Evolutionary conservation across 2,113 vertebrate species (phyloP).

Genomic region (Corythornis vintsioides): DNA sequence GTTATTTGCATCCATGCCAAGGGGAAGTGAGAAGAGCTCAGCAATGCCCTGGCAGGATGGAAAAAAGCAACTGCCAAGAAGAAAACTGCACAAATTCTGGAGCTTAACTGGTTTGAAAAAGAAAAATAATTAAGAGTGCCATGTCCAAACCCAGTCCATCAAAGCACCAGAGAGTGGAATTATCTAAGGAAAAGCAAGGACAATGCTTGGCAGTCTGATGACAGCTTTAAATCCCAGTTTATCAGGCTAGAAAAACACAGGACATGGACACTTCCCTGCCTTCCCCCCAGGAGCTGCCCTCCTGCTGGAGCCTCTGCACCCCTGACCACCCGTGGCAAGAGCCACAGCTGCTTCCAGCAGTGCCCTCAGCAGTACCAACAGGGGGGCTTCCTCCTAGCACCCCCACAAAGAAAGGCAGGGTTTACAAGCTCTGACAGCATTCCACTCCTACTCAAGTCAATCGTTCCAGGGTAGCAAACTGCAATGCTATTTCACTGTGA

Average conservation of each 20-base stretch:
- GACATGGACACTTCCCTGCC: not conserved
- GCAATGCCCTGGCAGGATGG: not conserved
- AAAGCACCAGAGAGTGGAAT: not conserved
- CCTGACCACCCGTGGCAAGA: not conserved
- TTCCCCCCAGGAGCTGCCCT: not conserved
- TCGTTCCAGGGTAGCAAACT: not conserved
- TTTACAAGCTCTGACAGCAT: not conserved
- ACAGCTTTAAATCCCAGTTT: not conserved
- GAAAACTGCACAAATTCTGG: not conserved
- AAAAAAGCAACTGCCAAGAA: not conserved
- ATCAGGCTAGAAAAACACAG: not conserved
- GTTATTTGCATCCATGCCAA: not conserved
- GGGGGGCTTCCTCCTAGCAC: not conserved
- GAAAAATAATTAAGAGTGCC: not conserved
- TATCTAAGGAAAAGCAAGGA: not conserved
- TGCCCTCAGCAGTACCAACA: not conserved
- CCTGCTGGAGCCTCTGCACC: not conserved
- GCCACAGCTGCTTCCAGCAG: not conserved
- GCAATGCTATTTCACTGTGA: not conserved
- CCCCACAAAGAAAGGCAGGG: not conserved
- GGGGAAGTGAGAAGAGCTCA: not conserved
- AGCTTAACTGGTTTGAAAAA: conserved; percentile 1
- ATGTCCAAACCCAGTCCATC: not conserved
- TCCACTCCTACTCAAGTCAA: not conserved
- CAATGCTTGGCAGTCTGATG: not conserved